These are phyloP conservation scores for Misgurnus mizolepis DNA, from an alignment of 2,113 vertebrate species.

Conservation along the genomic window DNA sequence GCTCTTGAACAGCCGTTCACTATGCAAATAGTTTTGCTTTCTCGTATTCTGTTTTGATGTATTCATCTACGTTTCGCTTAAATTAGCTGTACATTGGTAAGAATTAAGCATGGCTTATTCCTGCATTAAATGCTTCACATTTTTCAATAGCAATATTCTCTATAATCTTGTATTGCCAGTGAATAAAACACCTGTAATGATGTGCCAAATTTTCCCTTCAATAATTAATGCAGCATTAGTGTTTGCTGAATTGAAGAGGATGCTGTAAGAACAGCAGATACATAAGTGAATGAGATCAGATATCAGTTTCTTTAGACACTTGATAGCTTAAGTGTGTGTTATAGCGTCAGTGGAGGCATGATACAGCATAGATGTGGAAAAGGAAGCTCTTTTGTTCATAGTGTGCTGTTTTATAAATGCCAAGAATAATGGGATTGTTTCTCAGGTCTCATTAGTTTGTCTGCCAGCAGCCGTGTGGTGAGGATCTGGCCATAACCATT, in stretches of 20 bases:
- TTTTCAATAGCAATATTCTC: too few species aligned
- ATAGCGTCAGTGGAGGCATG: not conserved
- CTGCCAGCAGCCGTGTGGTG: slow-evolving; percentile 7
- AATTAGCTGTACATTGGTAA: too few species aligned
- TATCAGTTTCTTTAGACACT: slow-evolving; percentile 1
- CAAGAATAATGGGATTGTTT: slow-evolving; percentile 10
- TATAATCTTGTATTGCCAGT: too few species aligned
- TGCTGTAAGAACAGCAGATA: not conserved
- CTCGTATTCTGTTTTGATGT: too few species aligned
- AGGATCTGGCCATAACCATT: slow-evolving; percentile 54
- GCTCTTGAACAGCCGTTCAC: not conserved
- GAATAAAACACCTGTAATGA: too few species aligned
- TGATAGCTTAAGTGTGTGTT: slow-evolving; percentile 15
- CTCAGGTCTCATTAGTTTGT: slow-evolving; percentile 5
- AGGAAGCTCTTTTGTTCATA: slow-evolving; percentile 7
- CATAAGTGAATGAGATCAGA: not conserved
- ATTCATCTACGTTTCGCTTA: too few species aligned
- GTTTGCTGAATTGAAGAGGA: not conserved
- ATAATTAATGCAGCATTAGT: not conserved
- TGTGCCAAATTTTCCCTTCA: not conserved
- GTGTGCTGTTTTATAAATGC: slow-evolving; percentile 16
- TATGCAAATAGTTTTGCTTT: too few species aligned
- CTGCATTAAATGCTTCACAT: too few species aligned
- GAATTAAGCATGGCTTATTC: too few species aligned
- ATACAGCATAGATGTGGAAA: not conserved